Percentiles rank a stretch among this genome's conserved stretches.
phyloP scores from a whole-genome alignment of 2,888 invertebrate genomes.

The Epicampocera succincta region DNA sequence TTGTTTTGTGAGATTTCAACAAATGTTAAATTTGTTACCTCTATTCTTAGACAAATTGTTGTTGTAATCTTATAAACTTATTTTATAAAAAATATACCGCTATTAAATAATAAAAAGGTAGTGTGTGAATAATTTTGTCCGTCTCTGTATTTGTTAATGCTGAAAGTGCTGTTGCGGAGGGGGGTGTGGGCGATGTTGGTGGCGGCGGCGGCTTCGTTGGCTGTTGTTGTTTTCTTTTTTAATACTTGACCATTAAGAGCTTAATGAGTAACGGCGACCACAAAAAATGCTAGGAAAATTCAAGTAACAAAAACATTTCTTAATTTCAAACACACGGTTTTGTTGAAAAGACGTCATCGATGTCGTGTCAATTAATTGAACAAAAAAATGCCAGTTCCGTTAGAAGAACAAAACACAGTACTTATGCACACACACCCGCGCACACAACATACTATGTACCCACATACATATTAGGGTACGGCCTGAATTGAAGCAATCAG shows the following conservation, averaged over 20 bases:
- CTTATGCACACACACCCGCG: background rate
- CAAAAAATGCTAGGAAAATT: slow-evolving; percentile 36
- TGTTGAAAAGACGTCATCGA: slow-evolving; percentile 53
- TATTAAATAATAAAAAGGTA: no score
- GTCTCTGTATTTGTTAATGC: no score
- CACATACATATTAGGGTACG: slow-evolving; percentile 19
- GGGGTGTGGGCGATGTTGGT: background rate
- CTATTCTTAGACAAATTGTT: no score
- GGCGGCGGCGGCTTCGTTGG: background rate
- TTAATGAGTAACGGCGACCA: slow-evolving; percentile 30
- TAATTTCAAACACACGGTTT: slow-evolving; percentile 26
- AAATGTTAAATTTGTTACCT: no score
- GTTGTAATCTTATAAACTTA: no score
- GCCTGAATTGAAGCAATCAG: background rate
- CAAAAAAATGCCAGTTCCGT: slow-evolving; percentile 29
- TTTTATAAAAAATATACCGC: no score
- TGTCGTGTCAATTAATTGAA: slow-evolving; percentile 57
- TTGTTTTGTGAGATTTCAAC: no score
- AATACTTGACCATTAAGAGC: slow-evolving; percentile 41
- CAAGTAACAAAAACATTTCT: slow-evolving; percentile 39
- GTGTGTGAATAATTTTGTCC: no score
- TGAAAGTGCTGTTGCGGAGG: background rate
- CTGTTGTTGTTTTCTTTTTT: slow-evolving; percentile 1
- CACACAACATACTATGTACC: no score
- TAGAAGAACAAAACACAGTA: slow-evolving; percentile 13